These are phyloP conservation scores for Leucophora obtusa DNA, from an alignment of 2,888 invertebrate species.

Conservation along the genomic window DNA sequence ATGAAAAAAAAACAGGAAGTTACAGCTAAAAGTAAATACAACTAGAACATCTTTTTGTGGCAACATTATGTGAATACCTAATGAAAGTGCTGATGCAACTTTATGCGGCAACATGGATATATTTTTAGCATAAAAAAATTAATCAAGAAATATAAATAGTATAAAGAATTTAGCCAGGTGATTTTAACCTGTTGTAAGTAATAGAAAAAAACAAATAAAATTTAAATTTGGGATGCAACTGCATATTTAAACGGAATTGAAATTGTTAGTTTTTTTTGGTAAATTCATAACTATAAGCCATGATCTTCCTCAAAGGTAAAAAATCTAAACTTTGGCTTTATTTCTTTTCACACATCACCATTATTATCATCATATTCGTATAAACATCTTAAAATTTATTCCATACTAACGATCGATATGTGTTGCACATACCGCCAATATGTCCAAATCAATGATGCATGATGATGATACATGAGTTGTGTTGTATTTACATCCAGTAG, in stretches of 20 bases:
- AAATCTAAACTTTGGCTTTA: slow-evolving; percentile 18
- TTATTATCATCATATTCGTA: slow-evolving; percentile 22
- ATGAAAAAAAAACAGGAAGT: slow-evolving; percentile 59
- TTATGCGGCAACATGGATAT: slow-evolving; percentile 14
- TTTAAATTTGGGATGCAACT: neutral
- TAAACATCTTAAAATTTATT: slow-evolving; percentile 37
- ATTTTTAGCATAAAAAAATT: neutral
- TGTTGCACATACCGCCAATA: slow-evolving; percentile 55
- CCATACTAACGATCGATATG: slow-evolving; percentile 43
- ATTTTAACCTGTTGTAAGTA: slow-evolving; percentile 58
- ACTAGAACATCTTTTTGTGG: slow-evolving; percentile 51
- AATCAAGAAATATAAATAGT: neutral
- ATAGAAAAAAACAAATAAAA: slow-evolving; percentile 19
- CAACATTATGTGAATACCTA: slow-evolving; percentile 48
- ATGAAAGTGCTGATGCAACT: slow-evolving; percentile 62
- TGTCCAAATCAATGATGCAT: slow-evolving; percentile 59
- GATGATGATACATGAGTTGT: slow-evolving; percentile 61
- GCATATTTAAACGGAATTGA: neutral
- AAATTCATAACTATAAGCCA: slow-evolving; percentile 24
- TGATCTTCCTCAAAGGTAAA: slow-evolving; percentile 13
- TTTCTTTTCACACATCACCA: slow-evolving; percentile 39
- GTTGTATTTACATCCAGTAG: neutral
- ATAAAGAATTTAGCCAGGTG: slow-evolving; percentile 40
- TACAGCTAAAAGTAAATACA: slow-evolving; percentile 49
- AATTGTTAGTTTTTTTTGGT: slow-evolving; percentile 10